Evolutionary conservation across 92 coral and sea anemone species (phyloP).

Genomic region (Muricea muricata): DNA sequence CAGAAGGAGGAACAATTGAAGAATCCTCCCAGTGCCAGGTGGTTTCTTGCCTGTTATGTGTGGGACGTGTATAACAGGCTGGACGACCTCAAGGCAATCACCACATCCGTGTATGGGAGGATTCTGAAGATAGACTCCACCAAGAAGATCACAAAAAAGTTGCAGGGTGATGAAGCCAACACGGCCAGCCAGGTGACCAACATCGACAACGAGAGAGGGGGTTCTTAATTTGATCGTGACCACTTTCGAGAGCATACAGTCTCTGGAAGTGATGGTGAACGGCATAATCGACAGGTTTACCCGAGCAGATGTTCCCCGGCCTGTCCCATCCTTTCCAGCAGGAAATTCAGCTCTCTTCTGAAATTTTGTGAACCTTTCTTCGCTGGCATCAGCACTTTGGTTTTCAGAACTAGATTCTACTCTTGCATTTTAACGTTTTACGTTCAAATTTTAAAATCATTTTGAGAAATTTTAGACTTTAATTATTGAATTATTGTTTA

Average conservation of each 20-base stretch:
- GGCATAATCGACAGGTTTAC: constrained; percentile 35
- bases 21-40: constrained; percentile 40
- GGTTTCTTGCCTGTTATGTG: constrained; percentile 56
- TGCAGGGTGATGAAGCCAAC: constrained; percentile 36
- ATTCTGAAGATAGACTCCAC: constrained; percentile 43
- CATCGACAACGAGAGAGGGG: constrained; percentile 53
- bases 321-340: too few relatives aligned
- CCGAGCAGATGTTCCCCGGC: not conserved
- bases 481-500: too few relatives aligned
- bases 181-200: constrained; percentile 46
- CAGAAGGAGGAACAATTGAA: constrained; percentile 20
- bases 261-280: constrained; percentile 16
- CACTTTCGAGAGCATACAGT: constrained; percentile 1
- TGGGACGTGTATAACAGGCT: constrained; percentile 47
- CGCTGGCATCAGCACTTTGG: too few relatives aligned
- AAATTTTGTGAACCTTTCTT: too few relatives aligned
- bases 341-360: too few relatives aligned
- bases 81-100: constrained; percentile 38
- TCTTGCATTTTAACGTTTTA: too few relatives aligned
- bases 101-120: constrained; percentile 28
- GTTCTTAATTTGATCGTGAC: constrained; percentile 35
- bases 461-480: too few relatives aligned
- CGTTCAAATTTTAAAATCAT: too few relatives aligned
- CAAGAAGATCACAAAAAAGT: constrained; percentile 43
- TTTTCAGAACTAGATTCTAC: too few relatives aligned